Base-by-base conservation (phyloP, 2,888 invertebrate species). In the Elmis aenea region DNA sequence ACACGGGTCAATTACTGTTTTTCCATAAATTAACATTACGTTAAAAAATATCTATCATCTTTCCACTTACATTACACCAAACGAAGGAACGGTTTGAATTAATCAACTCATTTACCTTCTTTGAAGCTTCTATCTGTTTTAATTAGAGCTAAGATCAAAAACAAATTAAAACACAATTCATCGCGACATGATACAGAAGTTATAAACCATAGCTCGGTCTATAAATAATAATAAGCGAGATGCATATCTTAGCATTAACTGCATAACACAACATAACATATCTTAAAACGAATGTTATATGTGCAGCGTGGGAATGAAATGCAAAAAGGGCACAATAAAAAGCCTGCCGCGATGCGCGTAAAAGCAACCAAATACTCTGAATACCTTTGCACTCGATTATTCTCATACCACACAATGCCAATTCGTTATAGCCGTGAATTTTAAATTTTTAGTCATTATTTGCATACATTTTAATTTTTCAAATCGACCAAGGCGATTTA, bases 301-400 rank as follows among this genome's bases (percentile, higher is more conserved):
- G n/a, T 32, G 32, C 32, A 25, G 32, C 32, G 32, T 32, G 32
- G 32, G 32, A 32, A 32, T 24, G 15, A 32, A n/a, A n/a, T 21
- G 21, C 30, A 22, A 22, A 30, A 30, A 23, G 30, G 28, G 30
- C 30, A 13, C 9, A 30, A 30, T 30, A 30, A 30, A 30, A 21
- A 30, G 22, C 14, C 14, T 15, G 12, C 21, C 30, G 30, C 21
- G 30, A 30, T 30, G 30, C 21, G 30, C 30, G 30, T 14, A 30
- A 30, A 30, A 22, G 30, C 30, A 30, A 22, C 30, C 30, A 14
- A 30, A 30, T 30, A 14, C 30, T 14, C 23, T n/a, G 30, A 14
- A 30, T 30, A 18, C 30, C 30, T 21, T n/a, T n/a, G 14, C 30
- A 30, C 22, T 22, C 22, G 14, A 22, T 28, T 28, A 28, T 28